These are phyloP conservation scores for Chaetura pelagica DNA, from an alignment of 2,113 vertebrate genomes.

Conservation along the genomic window DNA sequence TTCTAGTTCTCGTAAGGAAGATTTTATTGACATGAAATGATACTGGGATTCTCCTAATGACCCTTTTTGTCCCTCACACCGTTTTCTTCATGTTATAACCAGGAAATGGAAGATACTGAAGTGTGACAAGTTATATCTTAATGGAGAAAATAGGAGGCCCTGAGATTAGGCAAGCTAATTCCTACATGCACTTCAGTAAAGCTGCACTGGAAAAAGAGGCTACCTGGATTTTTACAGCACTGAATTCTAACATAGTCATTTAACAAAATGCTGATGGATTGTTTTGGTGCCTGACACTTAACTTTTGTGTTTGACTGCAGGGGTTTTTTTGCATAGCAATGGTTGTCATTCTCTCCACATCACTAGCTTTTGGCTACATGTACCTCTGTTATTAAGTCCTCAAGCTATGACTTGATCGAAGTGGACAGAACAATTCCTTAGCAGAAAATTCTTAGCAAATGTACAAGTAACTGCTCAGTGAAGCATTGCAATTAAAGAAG, in stretches of 20 bases:
- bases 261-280: not conserved
- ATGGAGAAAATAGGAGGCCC: not conserved
- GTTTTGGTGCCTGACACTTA: not conserved
- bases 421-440: constrained; percentile 53
- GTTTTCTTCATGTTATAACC: not conserved
- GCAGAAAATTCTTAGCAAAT: constrained; percentile 36
- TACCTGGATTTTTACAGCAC: not conserved
- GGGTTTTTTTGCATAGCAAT: not conserved
- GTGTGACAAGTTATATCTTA: not conserved
- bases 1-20: not conserved
- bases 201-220: not conserved
- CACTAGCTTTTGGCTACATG: constrained; percentile 13
- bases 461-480: constrained; percentile 19
- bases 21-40: not conserved
- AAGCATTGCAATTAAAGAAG: constrained; percentile 53
- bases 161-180: not conserved
- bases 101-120: not conserved
- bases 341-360: not conserved
- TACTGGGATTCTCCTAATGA: not conserved
- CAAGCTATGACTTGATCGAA: constrained; percentile 30
- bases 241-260: not conserved
- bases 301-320: not conserved
- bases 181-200: not conserved
- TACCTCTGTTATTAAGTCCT: constrained; percentile 45
- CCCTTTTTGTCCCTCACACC: not conserved